Evolutionary conservation across 1,140 invertebrate species (phyloP).

Genomic region (Vollenhovia emeryi): DNA sequence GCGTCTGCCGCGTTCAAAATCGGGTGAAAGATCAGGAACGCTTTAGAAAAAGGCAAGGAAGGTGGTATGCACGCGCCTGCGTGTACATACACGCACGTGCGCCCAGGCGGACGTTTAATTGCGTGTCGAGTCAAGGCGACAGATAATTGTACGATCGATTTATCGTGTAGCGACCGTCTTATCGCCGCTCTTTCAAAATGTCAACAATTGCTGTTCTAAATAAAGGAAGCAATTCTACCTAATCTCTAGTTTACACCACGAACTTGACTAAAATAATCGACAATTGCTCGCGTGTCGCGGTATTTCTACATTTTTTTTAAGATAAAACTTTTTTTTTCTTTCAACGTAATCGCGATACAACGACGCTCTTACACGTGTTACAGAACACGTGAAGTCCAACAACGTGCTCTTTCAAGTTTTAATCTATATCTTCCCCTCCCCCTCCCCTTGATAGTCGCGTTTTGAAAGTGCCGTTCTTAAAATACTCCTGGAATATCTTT

Average conservation of each 20-base stretch:
- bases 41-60: conserved; percentile 57
- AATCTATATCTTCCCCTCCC: neutral
- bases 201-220: conserved; percentile 42
- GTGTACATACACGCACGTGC: neutral
- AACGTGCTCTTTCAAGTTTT: neutral
- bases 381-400: neutral
- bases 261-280: neutral
- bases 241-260: neutral
- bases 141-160: conserved; percentile 40
- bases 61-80: neutral
- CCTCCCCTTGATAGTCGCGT: neutral
- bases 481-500: neutral
- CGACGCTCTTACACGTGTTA: neutral
- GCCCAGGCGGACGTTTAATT: neutral
- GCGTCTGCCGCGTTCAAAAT: conserved; percentile 47
- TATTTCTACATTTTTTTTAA: neutral
- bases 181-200: conserved; percentile 39
- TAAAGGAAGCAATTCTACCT: conserved; percentile 1
- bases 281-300: conserved; percentile 48
- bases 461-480: neutral
- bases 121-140: conserved; percentile 57
- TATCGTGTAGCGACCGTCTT: conserved; percentile 44
- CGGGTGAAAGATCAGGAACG: conserved; percentile 65
- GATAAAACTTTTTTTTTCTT: neutral
- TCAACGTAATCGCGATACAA: conserved; percentile 15